phyloP scores from a whole-genome alignment of 2,888 invertebrate genomes.

The Heliconius charithonia region DNA sequence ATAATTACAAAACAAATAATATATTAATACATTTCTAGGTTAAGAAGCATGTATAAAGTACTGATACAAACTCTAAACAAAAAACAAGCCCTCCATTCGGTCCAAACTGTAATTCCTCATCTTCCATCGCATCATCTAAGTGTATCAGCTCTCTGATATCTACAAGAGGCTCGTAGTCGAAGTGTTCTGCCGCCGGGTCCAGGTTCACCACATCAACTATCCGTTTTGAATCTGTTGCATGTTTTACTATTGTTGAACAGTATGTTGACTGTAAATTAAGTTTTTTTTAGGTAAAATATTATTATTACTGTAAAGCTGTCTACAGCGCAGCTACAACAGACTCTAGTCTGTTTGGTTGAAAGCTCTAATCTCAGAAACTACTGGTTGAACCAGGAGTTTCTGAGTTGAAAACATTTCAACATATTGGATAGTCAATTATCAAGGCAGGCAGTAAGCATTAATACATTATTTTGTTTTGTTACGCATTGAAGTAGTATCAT shows the following conservation, averaged over 20 bases:
- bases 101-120: conserved; percentile 95
- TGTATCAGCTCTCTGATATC: conserved; percentile 96
- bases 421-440: too few relatives aligned
- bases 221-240: conserved; percentile 90
- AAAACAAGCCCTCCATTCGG: conserved; percentile 98
- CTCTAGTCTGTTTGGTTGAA: too few relatives aligned
- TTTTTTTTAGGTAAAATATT: not conserved
- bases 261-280: conserved; percentile 91
- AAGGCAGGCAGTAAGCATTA: too few relatives aligned
- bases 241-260: conserved; percentile 93
- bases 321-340: too few relatives aligned
- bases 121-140: conserved; percentile 98
- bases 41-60: not conserved
- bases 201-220: conserved; percentile 95
- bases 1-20: not conserved
- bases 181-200: conserved; percentile 99
- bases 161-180: conserved; percentile 93
- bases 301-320: too few relatives aligned
- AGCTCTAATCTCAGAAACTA: too few relatives aligned
- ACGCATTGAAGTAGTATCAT: too few relatives aligned
- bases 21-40: not conserved
- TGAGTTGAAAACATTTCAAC: too few relatives aligned
- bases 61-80: conserved; percentile 92
- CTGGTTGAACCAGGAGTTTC: too few relatives aligned
- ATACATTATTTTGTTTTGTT: too few relatives aligned